phyloP scores from a whole-genome alignment of 2,888 invertebrate species.

The Drosophila multiciliata region DNA sequence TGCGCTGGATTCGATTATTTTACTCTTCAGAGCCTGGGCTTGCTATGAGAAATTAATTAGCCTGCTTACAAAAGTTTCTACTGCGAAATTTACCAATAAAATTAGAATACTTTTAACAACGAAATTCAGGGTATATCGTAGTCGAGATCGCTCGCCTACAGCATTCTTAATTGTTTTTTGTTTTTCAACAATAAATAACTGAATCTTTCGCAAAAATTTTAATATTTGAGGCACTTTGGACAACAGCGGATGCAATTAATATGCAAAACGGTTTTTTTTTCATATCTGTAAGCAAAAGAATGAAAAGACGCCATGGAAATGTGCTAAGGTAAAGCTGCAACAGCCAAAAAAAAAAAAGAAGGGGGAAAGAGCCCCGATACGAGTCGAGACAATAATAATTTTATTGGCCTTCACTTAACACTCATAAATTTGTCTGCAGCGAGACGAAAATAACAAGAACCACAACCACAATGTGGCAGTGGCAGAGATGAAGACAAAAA shows the following conservation, averaged over 20 bases:
- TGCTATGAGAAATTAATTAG: no score
- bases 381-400: slow-evolving; percentile 72
- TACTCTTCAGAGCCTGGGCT: no score
- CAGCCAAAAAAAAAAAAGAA: background rate
- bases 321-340: slow-evolving; percentile 20
- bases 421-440: slow-evolving; percentile 80
- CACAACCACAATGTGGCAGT: slow-evolving; percentile 17
- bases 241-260: slow-evolving; percentile 24
- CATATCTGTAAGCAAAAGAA: background rate
- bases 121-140: no score
- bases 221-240: background rate
- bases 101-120: no score
- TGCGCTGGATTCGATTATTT: no score
- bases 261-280: slow-evolving; percentile 10
- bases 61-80: no score
- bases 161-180: background rate
- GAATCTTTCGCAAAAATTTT: background rate
- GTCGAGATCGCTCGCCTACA: no score
- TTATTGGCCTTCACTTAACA: slow-evolving; percentile 81
- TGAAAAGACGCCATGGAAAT: slow-evolving; percentile 12
- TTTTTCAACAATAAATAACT: background rate
- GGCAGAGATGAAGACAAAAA: slow-evolving; percentile 48
- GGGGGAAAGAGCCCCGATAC: slow-evolving; percentile 15
- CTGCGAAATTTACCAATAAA: no score
- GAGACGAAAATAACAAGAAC: slow-evolving; percentile 29